Percentiles rank a stretch among this genome's conserved stretches.
Conservation (phyloP, 2,888 invertebrate species). For the Lasioglossum marginatum region DNA sequence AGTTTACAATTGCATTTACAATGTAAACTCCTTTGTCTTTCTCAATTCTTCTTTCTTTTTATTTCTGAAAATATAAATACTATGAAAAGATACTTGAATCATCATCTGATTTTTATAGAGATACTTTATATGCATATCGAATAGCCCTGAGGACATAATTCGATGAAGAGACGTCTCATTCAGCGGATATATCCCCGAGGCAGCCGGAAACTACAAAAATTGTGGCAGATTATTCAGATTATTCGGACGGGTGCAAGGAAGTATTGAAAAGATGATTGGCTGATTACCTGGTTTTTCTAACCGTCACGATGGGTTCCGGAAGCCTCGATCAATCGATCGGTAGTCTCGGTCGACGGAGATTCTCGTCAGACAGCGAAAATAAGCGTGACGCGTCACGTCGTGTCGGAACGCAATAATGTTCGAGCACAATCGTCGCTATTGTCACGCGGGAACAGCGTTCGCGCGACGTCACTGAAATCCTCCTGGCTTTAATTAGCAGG, state of each 20-base stretch:
- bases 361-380: constrained; percentile 37
- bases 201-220: background rate
- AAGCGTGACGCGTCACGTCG: constrained; percentile 15
- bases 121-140: background rate
- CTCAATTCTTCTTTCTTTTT: too few species aligned
- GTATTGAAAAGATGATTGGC: background rate
- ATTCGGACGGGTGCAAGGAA: background rate
- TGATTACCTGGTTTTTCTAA: constrained; percentile 3
- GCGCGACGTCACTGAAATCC: constrained; percentile 23
- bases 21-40: too few species aligned
- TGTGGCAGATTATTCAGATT: background rate
- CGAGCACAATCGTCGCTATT: constrained; percentile 53
- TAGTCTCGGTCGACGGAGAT: background rate
- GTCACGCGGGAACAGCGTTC: constrained; percentile 38
- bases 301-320: background rate
- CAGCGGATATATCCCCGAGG: background rate
- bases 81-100: background rate
- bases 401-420: constrained; percentile 20
- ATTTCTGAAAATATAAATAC: too few species aligned
- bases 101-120: background rate
- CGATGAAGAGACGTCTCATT: background rate
- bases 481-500: constrained; percentile 63
- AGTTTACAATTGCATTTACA: too few species aligned
- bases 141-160: background rate
- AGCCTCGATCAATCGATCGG: constrained; percentile 10